These are phyloP conservation scores for Tursiops truncatus DNA, from an alignment of 2,113 vertebrate genomes.

Conservation along the genomic window DNA sequence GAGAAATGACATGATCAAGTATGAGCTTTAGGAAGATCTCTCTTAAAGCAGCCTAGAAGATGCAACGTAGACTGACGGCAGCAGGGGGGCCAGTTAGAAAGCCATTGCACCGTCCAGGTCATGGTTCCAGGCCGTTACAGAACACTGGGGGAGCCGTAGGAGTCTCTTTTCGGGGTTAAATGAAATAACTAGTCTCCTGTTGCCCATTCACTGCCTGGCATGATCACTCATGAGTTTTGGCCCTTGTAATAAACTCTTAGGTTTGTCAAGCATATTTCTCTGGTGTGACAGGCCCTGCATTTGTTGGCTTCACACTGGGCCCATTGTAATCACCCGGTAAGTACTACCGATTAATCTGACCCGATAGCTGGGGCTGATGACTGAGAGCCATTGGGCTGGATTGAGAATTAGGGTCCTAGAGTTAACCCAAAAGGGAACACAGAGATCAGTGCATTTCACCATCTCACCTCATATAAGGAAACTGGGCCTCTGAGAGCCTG, in stretches of 20 bases:
- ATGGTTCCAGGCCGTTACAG: not conserved
- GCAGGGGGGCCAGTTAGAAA: not conserved
- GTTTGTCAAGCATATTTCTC: not conserved
- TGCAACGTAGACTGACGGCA: not conserved
- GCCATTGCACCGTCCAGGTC: not conserved
- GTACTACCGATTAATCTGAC: not conserved
- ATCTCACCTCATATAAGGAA: not conserved
- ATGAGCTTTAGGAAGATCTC: not conserved
- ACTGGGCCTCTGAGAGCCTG: not conserved
- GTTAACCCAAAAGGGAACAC: not conserved
- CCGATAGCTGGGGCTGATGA: not conserved
- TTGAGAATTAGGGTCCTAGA: not conserved
- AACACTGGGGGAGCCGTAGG: not conserved
- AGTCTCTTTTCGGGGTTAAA: not conserved
- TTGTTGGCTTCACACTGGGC: not conserved
- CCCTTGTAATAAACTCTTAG: not conserved
- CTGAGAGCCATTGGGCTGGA: not conserved
- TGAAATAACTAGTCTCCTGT: slow-evolving; percentile 7
- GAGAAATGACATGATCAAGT: not conserved
- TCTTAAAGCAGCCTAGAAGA: not conserved
- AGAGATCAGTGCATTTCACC: not conserved
- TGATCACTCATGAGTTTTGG: not conserved
- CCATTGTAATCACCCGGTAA: not conserved
- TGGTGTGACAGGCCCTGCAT: not conserved
- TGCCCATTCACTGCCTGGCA: not conserved